phyloP scores from a whole-genome alignment of 2,888 invertebrate genomes.

The Philereme transversata region DNA sequence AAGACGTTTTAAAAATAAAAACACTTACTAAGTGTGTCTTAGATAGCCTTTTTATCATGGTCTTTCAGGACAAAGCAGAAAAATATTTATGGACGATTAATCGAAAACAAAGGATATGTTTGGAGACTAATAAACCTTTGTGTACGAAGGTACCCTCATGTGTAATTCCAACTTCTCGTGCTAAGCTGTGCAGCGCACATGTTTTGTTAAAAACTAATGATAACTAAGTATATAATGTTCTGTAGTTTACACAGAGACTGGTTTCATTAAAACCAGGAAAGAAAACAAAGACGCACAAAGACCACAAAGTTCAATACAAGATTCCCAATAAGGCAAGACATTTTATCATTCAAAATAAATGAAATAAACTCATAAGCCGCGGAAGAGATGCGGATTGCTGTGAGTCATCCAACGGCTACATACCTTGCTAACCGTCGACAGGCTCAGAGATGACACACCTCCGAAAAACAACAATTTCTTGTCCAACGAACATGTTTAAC shows the following conservation, averaged over 20 bases:
- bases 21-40: too few species aligned
- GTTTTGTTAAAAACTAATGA: too few species aligned
- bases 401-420: constrained; percentile 58
- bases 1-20: too few species aligned
- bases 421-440: constrained; percentile 51
- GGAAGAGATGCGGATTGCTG: constrained; percentile 37
- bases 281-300: constrained; percentile 33
- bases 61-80: constrained; percentile 37
- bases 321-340: constrained; percentile 43
- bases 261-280: constrained; percentile 19
- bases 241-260: background rate
- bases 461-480: constrained; percentile 53
- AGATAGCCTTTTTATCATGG: constrained; percentile 11
- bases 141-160: too few species aligned
- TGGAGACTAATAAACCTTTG: constrained; percentile 10
- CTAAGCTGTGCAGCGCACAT: background rate
- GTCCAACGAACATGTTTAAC: constrained; percentile 56
- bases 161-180: background rate
- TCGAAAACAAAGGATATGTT: constrained; percentile 43
- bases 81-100: constrained; percentile 53
- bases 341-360: constrained; percentile 44
- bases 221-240: background rate
- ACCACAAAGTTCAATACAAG: constrained; percentile 23
- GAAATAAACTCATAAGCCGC: constrained; percentile 38
- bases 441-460: constrained; percentile 54